Conservation (phyloP, 53 echinoderm and acorn worm species). For the Antedon mediterranea region DNA sequence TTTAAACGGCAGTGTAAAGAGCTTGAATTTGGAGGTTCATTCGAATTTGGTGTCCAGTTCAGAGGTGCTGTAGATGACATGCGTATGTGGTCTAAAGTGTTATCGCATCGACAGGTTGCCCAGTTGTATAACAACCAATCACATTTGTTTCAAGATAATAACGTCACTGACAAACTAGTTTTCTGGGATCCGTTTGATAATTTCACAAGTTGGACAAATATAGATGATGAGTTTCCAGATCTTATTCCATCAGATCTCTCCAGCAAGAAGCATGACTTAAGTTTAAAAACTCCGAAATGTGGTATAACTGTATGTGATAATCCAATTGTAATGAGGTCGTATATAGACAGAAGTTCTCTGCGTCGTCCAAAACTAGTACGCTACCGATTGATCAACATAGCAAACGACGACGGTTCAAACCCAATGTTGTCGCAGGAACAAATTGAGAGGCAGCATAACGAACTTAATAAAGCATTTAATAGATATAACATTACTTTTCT, state of each 20-base stretch:
- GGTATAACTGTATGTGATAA: constrained; percentile 82
- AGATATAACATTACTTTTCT: constrained; percentile 66
- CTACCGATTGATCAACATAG: constrained; percentile 54
- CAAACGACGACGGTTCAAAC: constrained; percentile 62
- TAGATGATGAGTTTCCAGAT: constrained; percentile 9
- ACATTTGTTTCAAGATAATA: constrained; percentile 29
- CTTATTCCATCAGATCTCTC: constrained; percentile 30
- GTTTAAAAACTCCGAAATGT: constrained; percentile 42
- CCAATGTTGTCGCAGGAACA: constrained; percentile 34
- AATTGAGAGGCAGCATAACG: constrained; percentile 38
- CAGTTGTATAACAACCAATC: neutral
- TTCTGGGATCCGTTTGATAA: constrained; percentile 36
- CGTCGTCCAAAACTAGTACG: constrained; percentile 25
- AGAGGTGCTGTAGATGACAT: constrained; percentile 58
- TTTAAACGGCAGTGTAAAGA: constrained; percentile 57
- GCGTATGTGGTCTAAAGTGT: constrained; percentile 26
- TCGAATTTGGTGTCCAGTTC: constrained; percentile 21
- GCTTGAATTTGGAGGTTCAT: constrained; percentile 60
- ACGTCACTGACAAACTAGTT: constrained; percentile 25
- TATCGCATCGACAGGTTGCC: constrained; percentile 16
- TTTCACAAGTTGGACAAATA: neutral
- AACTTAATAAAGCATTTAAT: constrained; percentile 43
- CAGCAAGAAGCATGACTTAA: constrained; percentile 19
- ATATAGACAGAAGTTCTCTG: constrained; percentile 26
- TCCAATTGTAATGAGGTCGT: constrained; percentile 42